Evolutionary conservation across 2,113 vertebrate species (phyloP), one percentile per base, ranked within the genome.

Genomic region (Cisticola juncidis): DNA sequence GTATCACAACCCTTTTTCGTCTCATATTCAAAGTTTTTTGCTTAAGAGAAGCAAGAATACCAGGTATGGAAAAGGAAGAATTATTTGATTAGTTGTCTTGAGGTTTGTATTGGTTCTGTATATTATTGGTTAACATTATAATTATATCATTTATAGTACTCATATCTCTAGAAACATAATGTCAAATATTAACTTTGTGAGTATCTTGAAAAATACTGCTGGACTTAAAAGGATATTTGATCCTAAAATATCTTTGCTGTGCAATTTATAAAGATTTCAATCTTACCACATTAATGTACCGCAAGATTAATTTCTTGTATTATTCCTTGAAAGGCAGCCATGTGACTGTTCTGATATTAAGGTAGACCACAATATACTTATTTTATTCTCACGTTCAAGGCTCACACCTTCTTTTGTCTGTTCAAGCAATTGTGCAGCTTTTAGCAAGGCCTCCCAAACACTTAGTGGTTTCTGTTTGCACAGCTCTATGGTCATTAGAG

Each of bases 391-490:
- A 40, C 9, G 20, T 79, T 91, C 78, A 64, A 6, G 44, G 69
- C 18, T 91, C 53, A 54, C 74, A 71, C 35, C 44, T 86, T 87
- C 47, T 92, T 90, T 94, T 54, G 51, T 84, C 72, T 79, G 9
- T 38, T 81, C 0, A 1, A 92, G 31, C 14, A 72, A 68, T 72
- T 86, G 65, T 23, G 12, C 26, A 84, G 79, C 79, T 88, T 82
- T 88, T 86, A 92, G 45, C 54, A 86, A 83, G 81, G 64, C 69
- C 64, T 83, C 80, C 68, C 64, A 84, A 92, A 87, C 42, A 71
- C 64, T 73, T 61, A 57, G n/a, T 74, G 48, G 51, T 87, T 94
- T 89, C 78, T 97, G 70, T 96, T 97, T 91, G 87, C 77, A 78
- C 33, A 95, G 51, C 14, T 84, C 84, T 87, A 5, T 51, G 48